Evolutionary conservation across 2,888 invertebrate species (phyloP), one percentile per base, ranked within the genome.

Genomic region (Strigamia maritima): DNA sequence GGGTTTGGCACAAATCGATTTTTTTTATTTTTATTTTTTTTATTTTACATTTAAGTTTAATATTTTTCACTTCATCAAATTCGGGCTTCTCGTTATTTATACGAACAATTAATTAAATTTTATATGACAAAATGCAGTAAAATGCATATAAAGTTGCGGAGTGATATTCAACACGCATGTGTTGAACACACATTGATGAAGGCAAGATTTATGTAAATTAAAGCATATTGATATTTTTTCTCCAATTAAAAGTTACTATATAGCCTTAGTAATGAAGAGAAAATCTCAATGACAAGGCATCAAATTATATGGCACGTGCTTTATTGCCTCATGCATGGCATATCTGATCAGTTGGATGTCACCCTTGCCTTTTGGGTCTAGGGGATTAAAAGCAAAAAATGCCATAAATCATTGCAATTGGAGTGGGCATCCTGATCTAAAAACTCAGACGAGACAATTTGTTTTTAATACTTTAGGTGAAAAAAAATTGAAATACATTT

Each of bases 231-330:
- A 44, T 60, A 19, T 60, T 24, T 19, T 24, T 24, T 8, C 60
- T 19, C 22, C 60, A 60, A 60, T 60, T 60, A 60, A 60, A 60
- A 60, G 60, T 60, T 22, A 60, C 60, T 60, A 60, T 24, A 60
- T 60, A 60, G 60, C 60, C n/a, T 60, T 4, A 2, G 60, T 60
- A 60, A 60, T 60, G 60, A 60, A 60, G 60, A 19, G 8, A 10
- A 60, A 60, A 60, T 60, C 60, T 60, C 60, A 60, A 60, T 60
- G 60, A 60, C 60, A 60, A 16, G n/a, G 60, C 60, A 60, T 60
- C 60, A 60, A 54, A 60, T 60, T 60, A 60, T 60, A 60, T 60
- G 60, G n/a, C 60, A 60, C 60, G 60, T 60, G 22, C 60, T 60
- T 60, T 60, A 60, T 60, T 60, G 60, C 60, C 19, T 16, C 60